These are phyloP conservation scores for Apostichopus leukothele DNA, from an alignment of 53 echinoderm and acorn worm species.

Conservation along the genomic window DNA sequence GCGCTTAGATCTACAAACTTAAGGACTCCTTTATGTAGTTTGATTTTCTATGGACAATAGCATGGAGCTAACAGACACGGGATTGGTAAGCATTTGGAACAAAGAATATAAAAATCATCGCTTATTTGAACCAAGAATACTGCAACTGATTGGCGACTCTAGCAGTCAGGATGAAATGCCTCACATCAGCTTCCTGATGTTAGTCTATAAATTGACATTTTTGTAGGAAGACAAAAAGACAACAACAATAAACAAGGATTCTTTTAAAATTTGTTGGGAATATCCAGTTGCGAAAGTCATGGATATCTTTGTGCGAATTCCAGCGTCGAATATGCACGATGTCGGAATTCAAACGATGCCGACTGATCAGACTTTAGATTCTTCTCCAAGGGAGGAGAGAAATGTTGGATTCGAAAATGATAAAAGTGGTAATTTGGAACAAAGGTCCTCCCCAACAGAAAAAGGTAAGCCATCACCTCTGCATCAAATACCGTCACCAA, in stretches of 20 bases:
- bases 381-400: background rate
- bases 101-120: too few species aligned
- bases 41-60: background rate
- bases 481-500: background rate
- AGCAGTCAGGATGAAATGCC: too few species aligned
- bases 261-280: too few species aligned
- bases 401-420: background rate
- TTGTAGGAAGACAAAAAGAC: too few species aligned
- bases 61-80: too few species aligned
- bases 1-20: background rate
- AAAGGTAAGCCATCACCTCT: background rate
- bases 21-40: background rate
- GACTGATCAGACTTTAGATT: background rate
- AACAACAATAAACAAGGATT: too few species aligned
- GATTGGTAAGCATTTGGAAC: too few species aligned
- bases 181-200: too few species aligned
- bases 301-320: background rate
- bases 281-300: too few species aligned
- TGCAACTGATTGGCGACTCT: too few species aligned
- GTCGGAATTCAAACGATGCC: slow-evolving; percentile 23
- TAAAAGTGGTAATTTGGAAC: background rate
- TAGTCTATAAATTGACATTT: too few species aligned
- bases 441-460: background rate
- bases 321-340: slow-evolving; percentile 26
- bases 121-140: too few species aligned